These are phyloP conservation scores for Acholoe squamosa DNA, from an alignment of 2,888 invertebrate genomes.

Conservation along the genomic window DNA sequence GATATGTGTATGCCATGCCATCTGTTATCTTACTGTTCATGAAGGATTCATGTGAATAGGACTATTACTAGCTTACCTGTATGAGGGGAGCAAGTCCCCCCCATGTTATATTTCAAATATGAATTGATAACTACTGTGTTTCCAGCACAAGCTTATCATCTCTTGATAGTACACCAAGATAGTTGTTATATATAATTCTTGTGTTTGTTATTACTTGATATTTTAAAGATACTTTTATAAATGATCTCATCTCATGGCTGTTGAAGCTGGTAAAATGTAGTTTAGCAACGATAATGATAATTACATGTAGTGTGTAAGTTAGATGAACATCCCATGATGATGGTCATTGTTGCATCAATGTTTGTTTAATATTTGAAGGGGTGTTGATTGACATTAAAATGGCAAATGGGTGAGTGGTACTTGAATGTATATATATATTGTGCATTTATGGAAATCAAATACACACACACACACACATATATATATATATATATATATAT, in stretches of 20 bases:
- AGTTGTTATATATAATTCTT: background rate
- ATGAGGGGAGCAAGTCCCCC: too few species aligned
- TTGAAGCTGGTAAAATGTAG: slow-evolving; percentile 14
- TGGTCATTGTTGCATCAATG: background rate
- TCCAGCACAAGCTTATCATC: too few species aligned
- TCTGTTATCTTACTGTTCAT: too few species aligned
- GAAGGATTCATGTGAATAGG: too few species aligned
- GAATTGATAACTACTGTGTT: too few species aligned
- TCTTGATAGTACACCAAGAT: too few species aligned
- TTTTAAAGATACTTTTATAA: background rate
- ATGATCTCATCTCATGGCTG: slow-evolving; percentile 33
- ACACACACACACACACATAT: background rate
- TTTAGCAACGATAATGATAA: too few species aligned
- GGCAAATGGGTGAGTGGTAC: background rate
- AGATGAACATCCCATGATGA: background rate
- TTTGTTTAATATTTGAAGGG: background rate
- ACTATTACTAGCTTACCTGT: too few species aligned
- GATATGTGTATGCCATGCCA: too few species aligned
- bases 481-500: background rate
- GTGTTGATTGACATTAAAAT: background rate
- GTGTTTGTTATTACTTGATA: background rate
- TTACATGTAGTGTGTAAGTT: background rate
- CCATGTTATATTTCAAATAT: too few species aligned
- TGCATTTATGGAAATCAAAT: background rate
- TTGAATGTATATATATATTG: slow-evolving; percentile 17